Percentiles rank a stretch among this genome's conserved stretches.
Conservation (phyloP, 2,113 vertebrate species). For the Hippolais icterina region DNA sequence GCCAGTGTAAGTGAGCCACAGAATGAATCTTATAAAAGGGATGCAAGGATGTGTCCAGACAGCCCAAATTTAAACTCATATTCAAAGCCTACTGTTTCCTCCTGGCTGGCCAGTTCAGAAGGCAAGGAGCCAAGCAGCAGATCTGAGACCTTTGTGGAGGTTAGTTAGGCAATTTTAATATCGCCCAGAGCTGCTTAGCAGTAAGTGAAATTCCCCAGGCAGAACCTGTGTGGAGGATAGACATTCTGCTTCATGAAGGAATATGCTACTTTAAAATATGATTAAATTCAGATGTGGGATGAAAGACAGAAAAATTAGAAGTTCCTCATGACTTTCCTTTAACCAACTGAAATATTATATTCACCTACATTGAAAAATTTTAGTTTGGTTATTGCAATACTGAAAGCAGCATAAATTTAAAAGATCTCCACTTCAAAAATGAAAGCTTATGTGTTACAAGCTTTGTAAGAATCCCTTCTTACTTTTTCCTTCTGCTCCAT, state of each 20-base stretch:
- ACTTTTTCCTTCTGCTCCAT: background rate
- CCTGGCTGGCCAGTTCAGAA: background rate
- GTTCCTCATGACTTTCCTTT: slow-evolving; percentile 12
- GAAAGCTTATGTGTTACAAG: background rate
- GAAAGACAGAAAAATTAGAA: slow-evolving; percentile 58
- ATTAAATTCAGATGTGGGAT: slow-evolving; percentile 59
- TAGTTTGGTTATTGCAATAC: background rate
- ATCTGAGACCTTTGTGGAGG: slow-evolving; percentile 11
- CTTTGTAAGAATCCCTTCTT: background rate
- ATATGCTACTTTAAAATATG: slow-evolving; percentile 33
- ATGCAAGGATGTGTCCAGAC: slow-evolving; percentile 10
- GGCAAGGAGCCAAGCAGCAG: slow-evolving; percentile 19
- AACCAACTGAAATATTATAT: slow-evolving; percentile 45
- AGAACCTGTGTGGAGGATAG: slow-evolving; percentile 25
- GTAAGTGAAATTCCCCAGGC: slow-evolving; percentile 48
- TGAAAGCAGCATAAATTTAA: slow-evolving; percentile 44
- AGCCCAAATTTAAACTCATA: background rate
- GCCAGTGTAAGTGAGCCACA: background rate
- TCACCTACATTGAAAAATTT: slow-evolving; percentile 40
- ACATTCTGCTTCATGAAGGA: slow-evolving; percentile 33
- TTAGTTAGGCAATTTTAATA: slow-evolving; percentile 49
- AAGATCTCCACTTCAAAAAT: slow-evolving; percentile 18
- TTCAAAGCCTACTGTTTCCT: slow-evolving; percentile 44
- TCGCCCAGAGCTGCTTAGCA: background rate
- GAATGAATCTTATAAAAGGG: background rate